Conservation (phyloP, 2,888 invertebrate genomes). For the Clepsis dumicolana region DNA sequence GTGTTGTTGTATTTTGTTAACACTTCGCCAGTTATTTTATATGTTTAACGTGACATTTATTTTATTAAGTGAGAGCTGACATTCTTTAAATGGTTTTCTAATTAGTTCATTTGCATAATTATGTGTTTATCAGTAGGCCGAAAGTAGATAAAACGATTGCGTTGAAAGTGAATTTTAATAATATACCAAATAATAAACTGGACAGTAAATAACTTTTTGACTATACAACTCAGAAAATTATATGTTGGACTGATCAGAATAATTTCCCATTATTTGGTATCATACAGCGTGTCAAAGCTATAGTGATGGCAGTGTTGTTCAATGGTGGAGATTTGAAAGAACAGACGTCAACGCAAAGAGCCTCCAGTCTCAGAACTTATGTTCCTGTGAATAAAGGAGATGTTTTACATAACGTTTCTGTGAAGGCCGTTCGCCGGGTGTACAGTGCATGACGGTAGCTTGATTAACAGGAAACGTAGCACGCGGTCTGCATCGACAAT, state of each 20-base stretch:
- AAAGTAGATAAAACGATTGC: neutral
- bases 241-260: neutral
- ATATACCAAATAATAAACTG: too few species aligned
- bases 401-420: neutral
- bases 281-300: neutral
- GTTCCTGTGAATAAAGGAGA: neutral
- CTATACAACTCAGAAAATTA: neutral
- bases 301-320: neutral
- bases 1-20: neutral
- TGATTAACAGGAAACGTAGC: constrained; percentile 75
- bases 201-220: neutral
- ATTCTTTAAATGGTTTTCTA: constrained; percentile 17
- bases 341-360: neutral
- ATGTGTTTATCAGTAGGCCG: constrained; percentile 15
- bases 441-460: constrained; percentile 46
- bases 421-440: constrained; percentile 13
- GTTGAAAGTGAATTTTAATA: too few species aligned
- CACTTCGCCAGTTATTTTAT: neutral
- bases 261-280: neutral
- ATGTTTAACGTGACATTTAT: neutral
- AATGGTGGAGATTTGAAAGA: neutral
- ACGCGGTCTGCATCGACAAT: constrained; percentile 74
- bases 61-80: constrained; percentile 11
- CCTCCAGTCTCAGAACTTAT: neutral
- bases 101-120: constrained; percentile 25